Conservation (phyloP, 2,113 vertebrate species). For the Meles meles region DNA sequence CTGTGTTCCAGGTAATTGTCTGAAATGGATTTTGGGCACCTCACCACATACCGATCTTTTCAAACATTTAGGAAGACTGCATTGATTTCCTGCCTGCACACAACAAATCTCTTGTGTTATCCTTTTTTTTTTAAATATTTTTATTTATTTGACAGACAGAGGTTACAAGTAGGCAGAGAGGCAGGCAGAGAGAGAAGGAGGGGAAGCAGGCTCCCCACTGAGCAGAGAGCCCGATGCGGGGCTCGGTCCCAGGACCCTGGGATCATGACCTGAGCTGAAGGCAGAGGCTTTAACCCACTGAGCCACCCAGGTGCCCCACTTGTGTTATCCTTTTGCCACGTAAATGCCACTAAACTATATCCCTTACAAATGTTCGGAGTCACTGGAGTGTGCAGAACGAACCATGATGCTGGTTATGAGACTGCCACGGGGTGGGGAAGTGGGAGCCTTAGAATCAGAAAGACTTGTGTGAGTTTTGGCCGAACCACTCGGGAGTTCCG, state of each 20-base stretch:
- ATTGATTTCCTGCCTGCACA: background rate
- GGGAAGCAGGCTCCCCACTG: no score
- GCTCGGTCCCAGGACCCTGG: no score
- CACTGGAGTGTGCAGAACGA: background rate
- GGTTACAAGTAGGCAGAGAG: no score
- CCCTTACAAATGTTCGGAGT: background rate
- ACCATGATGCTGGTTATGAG: background rate
- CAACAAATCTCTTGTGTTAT: background rate
- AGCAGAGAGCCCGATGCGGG: no score
- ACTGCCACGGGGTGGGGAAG: background rate
- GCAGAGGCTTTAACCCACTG: no score
- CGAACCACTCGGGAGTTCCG: background rate
- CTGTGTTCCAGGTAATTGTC: background rate
- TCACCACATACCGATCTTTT: background rate
- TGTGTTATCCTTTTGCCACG: background rate
- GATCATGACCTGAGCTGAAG: no score
- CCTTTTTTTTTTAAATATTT: no score
- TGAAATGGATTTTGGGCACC: slow-evolving; percentile 7
- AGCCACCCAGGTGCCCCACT: no score
- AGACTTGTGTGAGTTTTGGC: background rate
- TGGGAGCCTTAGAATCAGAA: background rate
- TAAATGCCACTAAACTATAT: background rate
- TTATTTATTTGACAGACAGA: no score
- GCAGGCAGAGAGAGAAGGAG: no score
- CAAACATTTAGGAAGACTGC: background rate